Base-by-base conservation (phyloP, 1,140 invertebrate species). In the Tachypleus tridentatus region DNA sequence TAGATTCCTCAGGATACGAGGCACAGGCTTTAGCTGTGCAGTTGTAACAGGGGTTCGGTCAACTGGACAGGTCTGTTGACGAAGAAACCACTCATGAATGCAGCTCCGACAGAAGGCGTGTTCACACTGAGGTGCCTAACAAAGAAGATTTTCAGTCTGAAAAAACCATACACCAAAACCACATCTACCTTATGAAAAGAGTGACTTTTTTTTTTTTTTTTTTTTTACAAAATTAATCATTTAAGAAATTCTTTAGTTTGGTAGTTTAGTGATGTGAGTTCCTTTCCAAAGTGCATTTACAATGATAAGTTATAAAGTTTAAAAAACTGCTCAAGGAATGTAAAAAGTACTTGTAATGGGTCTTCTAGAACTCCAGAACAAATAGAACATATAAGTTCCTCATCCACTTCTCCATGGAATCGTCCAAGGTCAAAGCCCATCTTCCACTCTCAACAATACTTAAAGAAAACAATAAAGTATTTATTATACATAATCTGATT, bases 81-180 rank as follows among this genome's bases (percentile, higher is more conserved):
- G 81, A 60, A 86, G 87, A 65, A 97, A 85, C 94, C 94, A 97
- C 77, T 97, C 91, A 61, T 88, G 88, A 69, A 97, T 97, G 76
- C 94, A 97, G 11, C 83, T 83, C 72, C 86, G 83, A 79, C 94
- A 97, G 80, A 97, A 97, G 65, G 93, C 92, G 81, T 97, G 93
- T 77, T 97, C 94, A 79, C 93, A 97, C 70, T 86, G 85, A 54
- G 92, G 91, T 65, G 92, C 92, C 92, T 97, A 77, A 50, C 82
- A 78, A 29, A 29, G 29, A 29, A 29, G 29, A 29, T 29, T 29
- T 29, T 29, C 29, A 29, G 29, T 29, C 29, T 29, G 29, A 29
- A 29, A 29, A 29, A 29, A 29, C 29, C 29, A 29, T 29, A 29
- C 29, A 29, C 2, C 29, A 29, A 29, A 29, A 29, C 29, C 29